A percentile compares a stretch with the other conserved stretches of the same genome.
These are phyloP conservation scores for Coelopa frigida DNA, from an alignment of 1,140 invertebrate species.

Conservation along the genomic window DNA sequence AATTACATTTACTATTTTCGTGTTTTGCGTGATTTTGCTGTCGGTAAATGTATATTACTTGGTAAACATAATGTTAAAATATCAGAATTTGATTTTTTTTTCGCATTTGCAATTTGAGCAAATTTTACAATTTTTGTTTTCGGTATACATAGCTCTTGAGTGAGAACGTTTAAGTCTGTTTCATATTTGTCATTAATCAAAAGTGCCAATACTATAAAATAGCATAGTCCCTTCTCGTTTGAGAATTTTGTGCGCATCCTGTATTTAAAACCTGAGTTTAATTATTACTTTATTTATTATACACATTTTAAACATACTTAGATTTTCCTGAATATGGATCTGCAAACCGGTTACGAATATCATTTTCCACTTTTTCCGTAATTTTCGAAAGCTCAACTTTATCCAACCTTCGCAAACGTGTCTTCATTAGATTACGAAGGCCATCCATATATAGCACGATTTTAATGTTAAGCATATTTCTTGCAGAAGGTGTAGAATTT, in stretches of 20 bases:
- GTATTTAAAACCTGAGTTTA: neutral
- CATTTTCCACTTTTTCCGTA: slow-evolving; percentile 38
- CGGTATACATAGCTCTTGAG: slow-evolving; percentile 24
- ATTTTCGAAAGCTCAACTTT: slow-evolving; percentile 28
- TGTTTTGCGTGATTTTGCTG: too few relatives aligned
- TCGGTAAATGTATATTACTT: slow-evolving; percentile 29
- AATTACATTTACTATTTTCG: too few relatives aligned
- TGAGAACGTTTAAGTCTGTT: slow-evolving; percentile 22
- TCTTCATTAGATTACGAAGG: slow-evolving; percentile 26
- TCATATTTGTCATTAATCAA: slow-evolving; percentile 31
- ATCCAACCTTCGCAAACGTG: slow-evolving; percentile 27
- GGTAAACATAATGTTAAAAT: slow-evolving; percentile 27
- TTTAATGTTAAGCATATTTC: slow-evolving; percentile 26
- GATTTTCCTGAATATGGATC: slow-evolving; percentile 28
- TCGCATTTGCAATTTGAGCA: slow-evolving; percentile 35
- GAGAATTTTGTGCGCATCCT: slow-evolving; percentile 26
- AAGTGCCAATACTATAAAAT: slow-evolving; percentile 37
- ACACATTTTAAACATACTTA: slow-evolving; percentile 7
- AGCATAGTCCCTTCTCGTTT: slow-evolving; percentile 35
- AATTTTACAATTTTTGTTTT: slow-evolving; percentile 31
- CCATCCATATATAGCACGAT: slow-evolving; percentile 41
- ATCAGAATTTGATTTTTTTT: slow-evolving; percentile 25
- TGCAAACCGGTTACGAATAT: slow-evolving; percentile 32
- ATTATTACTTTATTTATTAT: neutral
- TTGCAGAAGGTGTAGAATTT: neutral